Percentiles rank a stretch among this genome's conserved stretches.
Evolutionary conservation across 2,113 vertebrate species (phyloP).

Genomic region (Neodon shergylaensis): DNA sequence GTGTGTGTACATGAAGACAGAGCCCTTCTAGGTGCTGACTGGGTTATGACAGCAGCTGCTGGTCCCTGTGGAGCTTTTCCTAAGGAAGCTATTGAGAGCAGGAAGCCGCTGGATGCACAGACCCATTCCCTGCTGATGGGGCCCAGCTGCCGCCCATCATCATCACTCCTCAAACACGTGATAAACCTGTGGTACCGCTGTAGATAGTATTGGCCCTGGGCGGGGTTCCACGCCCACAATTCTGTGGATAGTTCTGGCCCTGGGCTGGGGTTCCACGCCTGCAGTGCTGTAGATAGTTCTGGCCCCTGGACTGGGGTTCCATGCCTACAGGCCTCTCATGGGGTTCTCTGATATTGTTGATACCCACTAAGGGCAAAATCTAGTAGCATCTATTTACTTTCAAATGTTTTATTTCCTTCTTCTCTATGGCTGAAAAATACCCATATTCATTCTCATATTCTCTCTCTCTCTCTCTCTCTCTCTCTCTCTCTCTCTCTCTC

Average conservation of each 20-base stretch:
- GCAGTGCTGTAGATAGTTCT: not conserved
- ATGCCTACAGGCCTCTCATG: no score
- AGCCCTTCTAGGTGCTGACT: not conserved
- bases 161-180: not conserved
- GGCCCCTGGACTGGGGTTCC: not conserved
- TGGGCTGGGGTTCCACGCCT: no score
- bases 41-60: not conserved
- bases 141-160: not conserved
- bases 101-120: not conserved
- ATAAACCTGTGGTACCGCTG: not conserved
- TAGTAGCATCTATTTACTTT: not conserved
- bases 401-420: no score
- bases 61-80: slow-evolving; percentile 3
- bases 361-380: not conserved
- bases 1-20: not conserved
- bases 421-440: not conserved
- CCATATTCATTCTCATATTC: not conserved
- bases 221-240: no score
- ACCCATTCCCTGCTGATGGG: not conserved
- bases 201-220: not conserved
- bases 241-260: no score
- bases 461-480: no score
- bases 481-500: no score
- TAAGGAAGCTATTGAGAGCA: not conserved
- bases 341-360: not conserved